Evolutionary conservation across 2,888 invertebrate genomes (phyloP), one percentile per base, ranked within the genome.

Genomic region (Xanthia togata): DNA sequence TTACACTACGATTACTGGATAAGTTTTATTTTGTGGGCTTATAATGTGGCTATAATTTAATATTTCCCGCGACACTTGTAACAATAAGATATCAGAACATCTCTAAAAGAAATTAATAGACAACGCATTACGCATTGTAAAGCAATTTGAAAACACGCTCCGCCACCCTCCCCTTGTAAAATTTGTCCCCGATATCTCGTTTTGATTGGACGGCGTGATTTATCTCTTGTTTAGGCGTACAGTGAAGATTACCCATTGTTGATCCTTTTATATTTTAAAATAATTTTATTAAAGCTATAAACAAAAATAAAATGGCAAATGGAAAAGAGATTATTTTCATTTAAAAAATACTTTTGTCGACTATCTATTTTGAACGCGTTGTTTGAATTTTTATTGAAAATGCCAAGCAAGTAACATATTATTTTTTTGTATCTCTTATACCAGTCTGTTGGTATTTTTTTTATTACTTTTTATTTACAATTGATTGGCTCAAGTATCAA

Each of bases 191-290:
- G 92, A 95, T 96, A 95, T 94, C 94, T 95, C 94, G 92, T 96
- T 96, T 96, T 96, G 96, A 96, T 96, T 95, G 93, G 95, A 95
- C 94, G 93, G 92, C 93, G 94, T 95, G 96, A 96, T 96, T 96
- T 96, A 96, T 96, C 93, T 94, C 94, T 94, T 95, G 94, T 96
- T 95, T 95, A 93, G 93, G 87, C 88, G 87, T 86, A 80, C 83
- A 88, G 87, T 87, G 76, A 87, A 87, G 93, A 91, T 89, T 89
- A 89, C 82, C 85, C 82, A 78, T 87, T 89, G 83, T 95, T 95
- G 95, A 95, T 94, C 91, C 93, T 94, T 93, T 86, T 86, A 71
- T 62, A 50, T 83, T 78, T 77, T n/a, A 41, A 50, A 64, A 55
- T 20, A 63, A 35, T 59, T 44, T 63, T 53, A 23, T 12, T 14